Conservation (phyloP, 2,113 vertebrate species). For the Melanerpes aurifrons region DNA sequence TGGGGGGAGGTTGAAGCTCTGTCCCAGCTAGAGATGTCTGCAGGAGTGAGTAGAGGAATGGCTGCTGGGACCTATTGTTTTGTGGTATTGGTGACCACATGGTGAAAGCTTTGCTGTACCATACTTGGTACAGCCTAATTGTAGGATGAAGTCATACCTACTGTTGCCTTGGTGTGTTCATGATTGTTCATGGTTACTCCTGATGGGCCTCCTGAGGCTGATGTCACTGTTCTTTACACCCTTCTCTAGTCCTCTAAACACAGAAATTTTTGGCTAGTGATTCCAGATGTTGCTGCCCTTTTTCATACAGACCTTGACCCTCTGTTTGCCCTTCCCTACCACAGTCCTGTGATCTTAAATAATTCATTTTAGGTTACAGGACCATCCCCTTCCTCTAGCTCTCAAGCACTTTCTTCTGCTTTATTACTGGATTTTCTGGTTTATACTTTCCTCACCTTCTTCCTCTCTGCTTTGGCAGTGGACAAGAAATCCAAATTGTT, state of each 20-base stretch:
- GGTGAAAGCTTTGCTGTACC: background rate
- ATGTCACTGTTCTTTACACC: background rate
- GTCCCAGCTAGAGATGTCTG: background rate
- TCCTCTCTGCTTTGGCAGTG: background rate
- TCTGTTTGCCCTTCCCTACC: background rate
- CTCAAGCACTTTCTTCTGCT: background rate
- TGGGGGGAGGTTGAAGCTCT: background rate
- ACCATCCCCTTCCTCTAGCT: background rate
- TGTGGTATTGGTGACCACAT: background rate
- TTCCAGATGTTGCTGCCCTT: background rate
- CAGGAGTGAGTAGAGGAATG: background rate
- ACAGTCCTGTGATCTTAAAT: background rate
- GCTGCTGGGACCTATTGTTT: background rate
- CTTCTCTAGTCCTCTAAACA: background rate
- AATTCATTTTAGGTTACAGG: background rate
- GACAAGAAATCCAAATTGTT: background rate
- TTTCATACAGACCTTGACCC: background rate
- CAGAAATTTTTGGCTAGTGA: background rate
- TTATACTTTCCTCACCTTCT: background rate
- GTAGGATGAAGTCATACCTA: background rate
- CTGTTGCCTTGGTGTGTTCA: rapidly evolving
- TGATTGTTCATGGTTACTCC: background rate
- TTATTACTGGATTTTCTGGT: background rate
- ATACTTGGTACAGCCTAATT: background rate
- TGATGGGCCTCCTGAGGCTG: background rate